Percentiles rank a stretch among this genome's conserved stretches.
phyloP scores from a whole-genome alignment of 2,797 vertebrate species.

The Peromyscus melanophrys region DNA sequence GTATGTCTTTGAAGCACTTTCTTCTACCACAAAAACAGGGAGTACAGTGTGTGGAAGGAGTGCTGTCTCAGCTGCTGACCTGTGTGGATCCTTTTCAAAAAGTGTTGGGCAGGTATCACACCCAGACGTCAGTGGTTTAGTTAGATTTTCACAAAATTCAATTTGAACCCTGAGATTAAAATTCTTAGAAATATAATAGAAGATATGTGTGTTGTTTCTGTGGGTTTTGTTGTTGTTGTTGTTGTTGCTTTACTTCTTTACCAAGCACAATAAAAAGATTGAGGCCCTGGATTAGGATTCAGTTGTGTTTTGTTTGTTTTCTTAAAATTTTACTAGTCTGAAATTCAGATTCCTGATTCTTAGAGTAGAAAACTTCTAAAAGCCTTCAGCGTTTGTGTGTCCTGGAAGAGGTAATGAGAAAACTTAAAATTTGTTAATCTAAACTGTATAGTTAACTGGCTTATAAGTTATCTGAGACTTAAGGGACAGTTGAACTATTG shows the following conservation, averaged over 20 bases:
- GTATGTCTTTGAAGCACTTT: slow-evolving; percentile 45
- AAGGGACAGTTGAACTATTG: background rate
- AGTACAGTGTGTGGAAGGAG: background rate
- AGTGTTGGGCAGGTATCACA: background rate
- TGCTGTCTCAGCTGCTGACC: background rate
- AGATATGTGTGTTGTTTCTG: background rate
- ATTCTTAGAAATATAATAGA: slow-evolving; percentile 16
- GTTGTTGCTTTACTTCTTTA: background rate
- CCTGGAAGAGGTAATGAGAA: slow-evolving; percentile 22
- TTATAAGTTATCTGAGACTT: slow-evolving; percentile 9
- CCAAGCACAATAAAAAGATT: background rate
- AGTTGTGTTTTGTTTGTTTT: background rate
- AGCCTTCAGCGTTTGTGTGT: slow-evolving; percentile 1
- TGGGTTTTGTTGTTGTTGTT: background rate
- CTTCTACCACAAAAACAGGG: background rate
- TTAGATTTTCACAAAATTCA: slow-evolving; percentile 48
- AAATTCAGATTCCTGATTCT: slow-evolving; percentile 45
- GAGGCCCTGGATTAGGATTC: background rate
- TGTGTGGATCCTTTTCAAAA: slow-evolving; percentile 10
- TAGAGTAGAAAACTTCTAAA: slow-evolving; percentile 16
- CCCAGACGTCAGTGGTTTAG: background rate
- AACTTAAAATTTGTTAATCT: slow-evolving; percentile 1
- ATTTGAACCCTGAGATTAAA: slow-evolving; percentile 47
- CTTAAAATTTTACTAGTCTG: background rate
- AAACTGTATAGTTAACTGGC: background rate